phyloP scores from a whole-genome alignment of 2,797 vertebrate genomes.

The Furcifer pardalis region DNA sequence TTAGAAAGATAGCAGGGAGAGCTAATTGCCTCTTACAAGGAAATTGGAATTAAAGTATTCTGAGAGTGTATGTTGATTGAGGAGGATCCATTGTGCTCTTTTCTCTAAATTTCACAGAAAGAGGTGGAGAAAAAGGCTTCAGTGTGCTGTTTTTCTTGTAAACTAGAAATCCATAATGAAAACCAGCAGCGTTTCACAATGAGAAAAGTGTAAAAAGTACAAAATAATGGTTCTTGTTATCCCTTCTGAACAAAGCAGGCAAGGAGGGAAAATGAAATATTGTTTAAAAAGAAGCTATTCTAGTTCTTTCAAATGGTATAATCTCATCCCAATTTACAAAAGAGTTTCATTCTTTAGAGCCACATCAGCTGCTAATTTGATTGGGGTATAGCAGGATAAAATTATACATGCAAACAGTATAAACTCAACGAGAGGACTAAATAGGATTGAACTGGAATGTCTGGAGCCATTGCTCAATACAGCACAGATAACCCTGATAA shows the following conservation, averaged over 20 bases:
- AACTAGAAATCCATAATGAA: conserved; percentile 15
- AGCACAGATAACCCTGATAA: background rate
- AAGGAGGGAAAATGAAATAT: background rate
- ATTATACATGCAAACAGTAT: background rate
- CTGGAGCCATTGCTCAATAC: conserved; percentile 14
- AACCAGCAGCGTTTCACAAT: conserved; percentile 11
- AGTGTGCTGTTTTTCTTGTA: conserved; percentile 8
- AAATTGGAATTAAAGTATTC: conserved; percentile 14
- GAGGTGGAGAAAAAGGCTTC: background rate
- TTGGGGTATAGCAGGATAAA: background rate
- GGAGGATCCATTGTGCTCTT: background rate
- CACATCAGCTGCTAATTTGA: conserved; percentile 4
- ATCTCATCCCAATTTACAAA: conserved; percentile 23
- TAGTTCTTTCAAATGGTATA: background rate
- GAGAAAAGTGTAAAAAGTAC: conserved; percentile 12
- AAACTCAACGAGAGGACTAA: conserved; percentile 1
- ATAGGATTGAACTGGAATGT: background rate
- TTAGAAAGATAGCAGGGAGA: conserved; percentile 18
- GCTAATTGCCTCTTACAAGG: conserved; percentile 12
- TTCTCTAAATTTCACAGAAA: background rate
- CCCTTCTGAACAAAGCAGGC: conserved; percentile 15
- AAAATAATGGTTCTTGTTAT: conserved; percentile 23
- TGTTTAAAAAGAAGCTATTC: conserved; percentile 1
- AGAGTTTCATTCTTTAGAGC: background rate
- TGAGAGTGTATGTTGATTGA: background rate